phyloP scores from a whole-genome alignment of 1,140 invertebrate species.

The Nephila pilipes region DNA sequence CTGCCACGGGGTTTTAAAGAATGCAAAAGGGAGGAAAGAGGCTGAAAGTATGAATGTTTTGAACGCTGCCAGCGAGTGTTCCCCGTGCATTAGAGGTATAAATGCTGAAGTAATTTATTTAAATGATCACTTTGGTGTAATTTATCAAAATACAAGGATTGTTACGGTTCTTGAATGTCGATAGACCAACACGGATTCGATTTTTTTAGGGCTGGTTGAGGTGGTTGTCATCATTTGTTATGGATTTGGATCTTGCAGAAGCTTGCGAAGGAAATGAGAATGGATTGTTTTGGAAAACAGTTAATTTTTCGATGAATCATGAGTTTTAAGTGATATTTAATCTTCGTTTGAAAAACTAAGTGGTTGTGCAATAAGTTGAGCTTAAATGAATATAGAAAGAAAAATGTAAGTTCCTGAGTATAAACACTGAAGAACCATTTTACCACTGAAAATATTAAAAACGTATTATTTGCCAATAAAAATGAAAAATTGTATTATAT shows the following conservation, averaged over 20 bases:
- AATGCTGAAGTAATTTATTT: constrained; percentile 55
- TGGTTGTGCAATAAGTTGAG: no score
- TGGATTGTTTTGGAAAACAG: constrained; percentile 17
- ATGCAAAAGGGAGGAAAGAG: neutral
- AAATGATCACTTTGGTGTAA: constrained; percentile 28
- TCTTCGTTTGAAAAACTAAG: neutral
- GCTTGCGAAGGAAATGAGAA: neutral
- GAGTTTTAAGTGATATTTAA: neutral
- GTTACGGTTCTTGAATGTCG: constrained; percentile 12
- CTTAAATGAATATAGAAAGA: no score
- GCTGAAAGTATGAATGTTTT: no score
- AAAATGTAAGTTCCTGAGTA: no score
- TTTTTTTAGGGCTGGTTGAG: neutral
- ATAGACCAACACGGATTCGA: neutral
- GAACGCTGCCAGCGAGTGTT: neutral
- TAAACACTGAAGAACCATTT: no score
- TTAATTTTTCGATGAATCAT: neutral
- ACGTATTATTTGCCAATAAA: no score
- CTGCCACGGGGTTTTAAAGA: constrained; percentile 37
- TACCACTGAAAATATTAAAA: no score
- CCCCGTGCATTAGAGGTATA: constrained; percentile 32
- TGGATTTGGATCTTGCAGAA: neutral
- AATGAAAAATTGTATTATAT: no score
- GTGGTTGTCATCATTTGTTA: constrained; percentile 20
- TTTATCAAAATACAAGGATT: constrained; percentile 17